These are phyloP conservation scores for Pachyuromys duprasi DNA, from an alignment of 2,797 vertebrate genomes.

Conservation along the genomic window DNA sequence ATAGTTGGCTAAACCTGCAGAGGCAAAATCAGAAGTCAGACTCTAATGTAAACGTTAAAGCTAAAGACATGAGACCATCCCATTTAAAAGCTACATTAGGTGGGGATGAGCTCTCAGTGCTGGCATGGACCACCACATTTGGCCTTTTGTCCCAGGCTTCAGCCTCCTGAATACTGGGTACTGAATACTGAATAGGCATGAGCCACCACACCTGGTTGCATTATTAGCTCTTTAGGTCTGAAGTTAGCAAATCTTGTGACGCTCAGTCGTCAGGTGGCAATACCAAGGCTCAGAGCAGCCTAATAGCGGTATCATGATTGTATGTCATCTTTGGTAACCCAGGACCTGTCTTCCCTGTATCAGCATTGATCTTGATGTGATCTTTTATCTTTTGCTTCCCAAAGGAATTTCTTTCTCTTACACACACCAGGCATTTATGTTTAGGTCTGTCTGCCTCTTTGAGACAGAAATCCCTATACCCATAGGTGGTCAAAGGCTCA, in stretches of 20 bases:
- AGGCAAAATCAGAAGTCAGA: neutral
- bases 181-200: neutral
- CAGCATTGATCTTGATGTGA: neutral
- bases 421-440: neutral
- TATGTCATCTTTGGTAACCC: neutral
- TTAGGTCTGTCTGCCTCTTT: neutral
- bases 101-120: too few species aligned
- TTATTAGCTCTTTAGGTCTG: neutral
- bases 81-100: neutral
- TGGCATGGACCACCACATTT: neutral
- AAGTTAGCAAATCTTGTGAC: conserved; percentile 20
- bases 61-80: neutral
- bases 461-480: neutral
- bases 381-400: neutral
- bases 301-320: neutral
- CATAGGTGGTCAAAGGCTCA: too few species aligned
- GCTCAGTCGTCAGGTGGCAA: neutral
- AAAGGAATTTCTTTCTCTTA: conserved; percentile 11
- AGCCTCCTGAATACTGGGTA: neutral
- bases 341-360: neutral
- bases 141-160: neutral
- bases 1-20: neutral
- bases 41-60: neutral
- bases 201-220: neutral
- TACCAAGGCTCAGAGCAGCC: neutral